Evolutionary conservation across 1,140 invertebrate genomes (phyloP), one percentile per base, ranked within the genome.

Genomic region (Riptortus pedestris): DNA sequence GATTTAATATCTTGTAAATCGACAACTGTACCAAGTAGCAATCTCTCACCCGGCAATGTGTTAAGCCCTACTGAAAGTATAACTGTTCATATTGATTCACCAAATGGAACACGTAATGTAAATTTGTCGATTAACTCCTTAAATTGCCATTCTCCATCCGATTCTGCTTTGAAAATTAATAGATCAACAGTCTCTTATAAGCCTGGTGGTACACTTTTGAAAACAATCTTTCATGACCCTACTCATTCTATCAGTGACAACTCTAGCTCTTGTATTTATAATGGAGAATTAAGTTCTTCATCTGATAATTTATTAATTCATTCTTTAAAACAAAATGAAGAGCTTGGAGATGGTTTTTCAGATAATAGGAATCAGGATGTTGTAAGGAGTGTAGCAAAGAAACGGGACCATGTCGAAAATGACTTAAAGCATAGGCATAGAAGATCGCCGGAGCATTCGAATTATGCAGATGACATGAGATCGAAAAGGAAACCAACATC

Each of bases 101-200:
- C 5, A 7, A 14, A 38, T 38, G 14, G 14, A 5, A 38, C 5
- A 7, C 5, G 5, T 7, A 38, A 7, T 38, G 31, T 7, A 7
- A 38, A 38, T 38, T 5, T 7, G 14, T 5, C 14, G 5, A 14
- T 38, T 14, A 7, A 38, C 31, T 38, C 31, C 14, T 7, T 38
- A 7, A 38, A 5, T 38, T 7, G 5, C 31, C 5, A 38, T 38
- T n/a, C n/a, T 3, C 22, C n/a, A n/a, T 18, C 45, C 9, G 45
- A n/a, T 20, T 3, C 7, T 47, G 45, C 22, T 47, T 20, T 20
- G 22, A 47, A 22, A 18, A 24, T 55, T 55, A 27, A 55, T 24
- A 18, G 26, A 24, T 55, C 51, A 24, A 59, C 2, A 31, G 57
- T 59, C 28, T 59, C 57, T 59, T 59, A 59, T 38, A 59, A 59